phyloP scores from a whole-genome alignment of 2,113 vertebrate genomes.

The Redunca redunca region DNA sequence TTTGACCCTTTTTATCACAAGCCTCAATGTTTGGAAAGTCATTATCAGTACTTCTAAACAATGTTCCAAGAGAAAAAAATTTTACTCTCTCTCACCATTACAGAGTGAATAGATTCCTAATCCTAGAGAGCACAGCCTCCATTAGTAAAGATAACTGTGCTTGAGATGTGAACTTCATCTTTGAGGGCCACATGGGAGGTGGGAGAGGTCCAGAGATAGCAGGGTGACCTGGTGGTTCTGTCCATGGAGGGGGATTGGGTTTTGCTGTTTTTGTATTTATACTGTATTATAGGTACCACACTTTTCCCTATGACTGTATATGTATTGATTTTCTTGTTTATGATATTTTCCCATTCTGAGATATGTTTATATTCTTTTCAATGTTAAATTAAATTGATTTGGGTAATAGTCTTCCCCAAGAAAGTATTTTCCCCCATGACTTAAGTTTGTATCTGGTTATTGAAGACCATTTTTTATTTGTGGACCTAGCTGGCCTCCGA shows the following conservation, averaged over 20 bases:
- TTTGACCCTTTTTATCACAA: slow-evolving; percentile 31
- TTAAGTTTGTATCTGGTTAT: slow-evolving; percentile 26
- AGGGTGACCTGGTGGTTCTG: not conserved
- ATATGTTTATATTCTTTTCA: slow-evolving; percentile 83
- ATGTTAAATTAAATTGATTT: slow-evolving; percentile 81
- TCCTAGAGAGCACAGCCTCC: not conserved
- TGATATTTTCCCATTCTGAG: slow-evolving; percentile 69
- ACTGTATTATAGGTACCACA: slow-evolving; percentile 76
- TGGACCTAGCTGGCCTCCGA: not conserved
- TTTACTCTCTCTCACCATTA: not conserved
- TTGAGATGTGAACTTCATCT: not conserved
- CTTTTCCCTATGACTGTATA: slow-evolving; percentile 75
- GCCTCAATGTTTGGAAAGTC: not conserved
- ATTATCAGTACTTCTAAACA: not conserved
- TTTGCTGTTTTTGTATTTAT: slow-evolving; percentile 68
- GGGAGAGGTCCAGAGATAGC: not conserved
- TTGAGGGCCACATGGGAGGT: not conserved
- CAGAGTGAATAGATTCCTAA: not conserved
- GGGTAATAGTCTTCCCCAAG: slow-evolving; percentile 59
- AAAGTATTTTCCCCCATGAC: slow-evolving; percentile 60
- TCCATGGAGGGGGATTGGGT: not conserved
- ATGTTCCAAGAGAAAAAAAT: not conserved
- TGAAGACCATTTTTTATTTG: not conserved
- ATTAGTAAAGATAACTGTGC: not conserved
- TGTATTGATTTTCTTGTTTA: slow-evolving; percentile 74